phyloP scores from a whole-genome alignment of 2,113 vertebrate genomes.

The Oceanites oceanicus region DNA sequence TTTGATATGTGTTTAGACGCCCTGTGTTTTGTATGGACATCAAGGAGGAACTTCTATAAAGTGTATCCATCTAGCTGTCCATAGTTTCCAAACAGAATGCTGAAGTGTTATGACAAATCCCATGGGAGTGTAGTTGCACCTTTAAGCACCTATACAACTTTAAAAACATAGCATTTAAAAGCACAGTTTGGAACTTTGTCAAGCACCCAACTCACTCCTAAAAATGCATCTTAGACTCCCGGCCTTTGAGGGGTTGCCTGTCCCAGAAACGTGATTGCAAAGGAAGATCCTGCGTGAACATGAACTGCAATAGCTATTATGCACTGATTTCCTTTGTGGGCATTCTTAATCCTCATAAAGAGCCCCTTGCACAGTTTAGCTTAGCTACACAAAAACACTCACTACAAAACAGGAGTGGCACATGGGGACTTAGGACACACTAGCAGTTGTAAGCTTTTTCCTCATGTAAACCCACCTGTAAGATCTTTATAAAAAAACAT shows the following conservation, averaged over 20 bases:
- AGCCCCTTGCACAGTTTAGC: neutral
- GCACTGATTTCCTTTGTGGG: neutral
- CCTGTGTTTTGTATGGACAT: neutral
- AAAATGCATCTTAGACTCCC: neutral
- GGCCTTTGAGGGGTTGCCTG: neutral
- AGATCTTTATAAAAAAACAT: neutral
- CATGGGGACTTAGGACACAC: neutral
- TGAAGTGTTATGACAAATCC: neutral
- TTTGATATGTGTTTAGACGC: accelerated
- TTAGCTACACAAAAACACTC: neutral
- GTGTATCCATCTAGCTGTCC: neutral
- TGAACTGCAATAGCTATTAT: too few species aligned
- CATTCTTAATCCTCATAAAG: neutral
- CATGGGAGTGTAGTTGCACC: neutral
- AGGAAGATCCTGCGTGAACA: neutral
- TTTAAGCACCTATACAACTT: neutral
- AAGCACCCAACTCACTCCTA: neutral
- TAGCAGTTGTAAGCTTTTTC: neutral
- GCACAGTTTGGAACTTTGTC: too few species aligned
- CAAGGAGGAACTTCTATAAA: neutral
- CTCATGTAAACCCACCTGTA: neutral
- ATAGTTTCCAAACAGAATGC: neutral
- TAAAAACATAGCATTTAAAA: accelerated
- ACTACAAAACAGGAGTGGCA: neutral
- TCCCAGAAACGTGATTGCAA: neutral